Conservation (phyloP, 2,888 invertebrate species). For the Acanthococcus lagerstroemiae region DNA sequence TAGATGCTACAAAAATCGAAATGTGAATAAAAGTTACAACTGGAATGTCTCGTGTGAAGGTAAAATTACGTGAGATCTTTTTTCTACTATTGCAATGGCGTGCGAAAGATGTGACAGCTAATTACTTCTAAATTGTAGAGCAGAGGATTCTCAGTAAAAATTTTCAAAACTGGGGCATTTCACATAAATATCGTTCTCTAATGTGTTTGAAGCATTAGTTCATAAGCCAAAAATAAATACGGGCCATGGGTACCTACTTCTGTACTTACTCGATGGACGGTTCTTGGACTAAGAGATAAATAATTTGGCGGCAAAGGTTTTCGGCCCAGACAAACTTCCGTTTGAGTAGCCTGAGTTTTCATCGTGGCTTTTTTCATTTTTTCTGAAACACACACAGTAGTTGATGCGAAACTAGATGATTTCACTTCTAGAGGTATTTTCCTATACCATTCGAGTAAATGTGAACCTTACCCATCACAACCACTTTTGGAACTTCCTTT, state of each 20-base stretch:
- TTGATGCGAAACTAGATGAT: neutral
- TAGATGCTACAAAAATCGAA: too few species aligned
- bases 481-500: slow-evolving; percentile 40
- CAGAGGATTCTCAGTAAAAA: too few species aligned
- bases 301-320: slow-evolving; percentile 54
- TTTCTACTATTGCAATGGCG: too few species aligned
- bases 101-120: too few species aligned
- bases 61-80: too few species aligned
- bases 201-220: too few species aligned
- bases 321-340: slow-evolving; percentile 62
- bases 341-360: slow-evolving; percentile 90
- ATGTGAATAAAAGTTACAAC: too few species aligned
- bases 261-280: slow-evolving; percentile 61
- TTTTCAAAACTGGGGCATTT: too few species aligned
- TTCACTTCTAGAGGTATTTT: neutral
- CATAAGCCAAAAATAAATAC: neutral
- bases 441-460: neutral
- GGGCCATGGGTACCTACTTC: too few species aligned
- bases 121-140: too few species aligned
- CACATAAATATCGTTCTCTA: too few species aligned
- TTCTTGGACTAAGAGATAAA: slow-evolving; percentile 54
- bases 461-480: slow-evolving; percentile 45
- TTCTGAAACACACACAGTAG: slow-evolving; percentile 49
- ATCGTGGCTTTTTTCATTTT: slow-evolving; percentile 72
- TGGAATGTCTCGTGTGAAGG: too few species aligned